Percentiles rank a stretch among this genome's conserved stretches.
Evolutionary conservation across 2,113 vertebrate species (phyloP).

Genomic region (Amblyornis subalaris): DNA sequence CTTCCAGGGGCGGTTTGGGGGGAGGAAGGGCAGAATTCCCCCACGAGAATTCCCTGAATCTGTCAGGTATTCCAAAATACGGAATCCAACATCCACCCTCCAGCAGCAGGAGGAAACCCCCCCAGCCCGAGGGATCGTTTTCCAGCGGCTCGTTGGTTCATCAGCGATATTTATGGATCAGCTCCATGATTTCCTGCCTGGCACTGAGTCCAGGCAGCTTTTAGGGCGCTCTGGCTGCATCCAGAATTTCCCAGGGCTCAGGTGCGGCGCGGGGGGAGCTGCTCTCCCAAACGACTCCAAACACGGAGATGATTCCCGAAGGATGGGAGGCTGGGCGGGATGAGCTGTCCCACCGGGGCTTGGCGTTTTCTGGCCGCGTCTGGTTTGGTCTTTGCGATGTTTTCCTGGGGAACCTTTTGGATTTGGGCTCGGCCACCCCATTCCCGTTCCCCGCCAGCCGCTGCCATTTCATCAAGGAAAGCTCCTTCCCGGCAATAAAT

Average conservation of each 20-base stretch:
- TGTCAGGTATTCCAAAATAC: background rate
- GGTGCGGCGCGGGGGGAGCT: background rate
- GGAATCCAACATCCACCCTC: background rate
- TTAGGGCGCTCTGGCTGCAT: background rate
- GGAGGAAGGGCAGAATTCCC: background rate
- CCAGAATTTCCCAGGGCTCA: background rate
- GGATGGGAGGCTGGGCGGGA: background rate
- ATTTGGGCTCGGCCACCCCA: background rate
- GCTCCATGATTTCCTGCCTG: background rate
- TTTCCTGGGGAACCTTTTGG: background rate
- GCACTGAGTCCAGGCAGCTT: background rate
- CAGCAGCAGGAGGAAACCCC: background rate
- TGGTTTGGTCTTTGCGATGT: background rate
- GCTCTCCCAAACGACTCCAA: background rate
- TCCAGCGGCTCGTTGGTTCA: background rate
- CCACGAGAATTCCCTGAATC: background rate
- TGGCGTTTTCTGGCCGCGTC: fast-evolving
- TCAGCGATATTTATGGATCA: background rate
- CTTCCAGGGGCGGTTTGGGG: background rate
- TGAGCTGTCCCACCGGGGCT: fast-evolving
- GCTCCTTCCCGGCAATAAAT: background rate
- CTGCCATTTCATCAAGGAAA: background rate
- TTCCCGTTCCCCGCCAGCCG: background rate
- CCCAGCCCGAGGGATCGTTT: background rate
- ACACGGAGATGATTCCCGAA: background rate